Conservation (phyloP, 64 coral and sea anemone species). For the Hydrozoanthus tunicans region DNA sequence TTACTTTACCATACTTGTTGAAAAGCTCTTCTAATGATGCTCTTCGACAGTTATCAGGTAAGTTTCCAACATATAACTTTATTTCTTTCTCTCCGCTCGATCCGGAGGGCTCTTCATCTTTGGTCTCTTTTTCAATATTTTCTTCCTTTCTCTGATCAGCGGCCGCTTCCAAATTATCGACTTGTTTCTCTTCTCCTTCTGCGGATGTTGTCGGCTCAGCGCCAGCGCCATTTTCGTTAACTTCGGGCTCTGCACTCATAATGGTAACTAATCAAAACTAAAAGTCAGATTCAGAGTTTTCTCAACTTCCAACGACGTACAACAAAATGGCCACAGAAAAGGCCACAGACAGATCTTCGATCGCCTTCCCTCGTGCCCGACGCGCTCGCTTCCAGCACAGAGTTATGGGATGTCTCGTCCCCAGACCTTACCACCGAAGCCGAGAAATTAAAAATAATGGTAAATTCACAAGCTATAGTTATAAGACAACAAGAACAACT, state of each 20-base stretch:
- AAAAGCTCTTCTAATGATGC: slow-evolving; percentile 76
- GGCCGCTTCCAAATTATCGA: neutral
- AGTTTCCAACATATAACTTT: slow-evolving; percentile 92
- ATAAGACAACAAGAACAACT: no score
- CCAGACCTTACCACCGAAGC: no score
- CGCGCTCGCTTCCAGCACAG: neutral
- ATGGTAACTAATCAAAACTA: neutral
- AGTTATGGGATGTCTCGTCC: neutral
- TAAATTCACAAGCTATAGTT: no score
- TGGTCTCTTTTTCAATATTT: slow-evolving; percentile 18
- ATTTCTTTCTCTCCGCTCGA: slow-evolving; percentile 62
- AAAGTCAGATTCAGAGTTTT: neutral
- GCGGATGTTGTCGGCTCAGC: neutral
- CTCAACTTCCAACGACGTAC: neutral
- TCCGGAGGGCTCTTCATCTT: slow-evolving; percentile 15
- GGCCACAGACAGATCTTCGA: neutral
- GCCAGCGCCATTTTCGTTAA: neutral
- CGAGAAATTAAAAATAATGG: no score
- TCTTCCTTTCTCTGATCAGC: slow-evolving; percentile 28
- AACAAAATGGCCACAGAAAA: neutral
- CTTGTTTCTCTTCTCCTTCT: slow-evolving; percentile 31
- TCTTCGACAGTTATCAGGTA: slow-evolving; percentile 84
- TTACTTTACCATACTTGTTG: slow-evolving; percentile 83
- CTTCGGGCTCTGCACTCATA: slow-evolving; percentile 41
- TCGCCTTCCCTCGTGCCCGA: neutral